A percentile compares a stretch with the other conserved stretches of the same genome.
phyloP scores from a whole-genome alignment of 2,888 invertebrate genomes.

The Phortica magna region DNA sequence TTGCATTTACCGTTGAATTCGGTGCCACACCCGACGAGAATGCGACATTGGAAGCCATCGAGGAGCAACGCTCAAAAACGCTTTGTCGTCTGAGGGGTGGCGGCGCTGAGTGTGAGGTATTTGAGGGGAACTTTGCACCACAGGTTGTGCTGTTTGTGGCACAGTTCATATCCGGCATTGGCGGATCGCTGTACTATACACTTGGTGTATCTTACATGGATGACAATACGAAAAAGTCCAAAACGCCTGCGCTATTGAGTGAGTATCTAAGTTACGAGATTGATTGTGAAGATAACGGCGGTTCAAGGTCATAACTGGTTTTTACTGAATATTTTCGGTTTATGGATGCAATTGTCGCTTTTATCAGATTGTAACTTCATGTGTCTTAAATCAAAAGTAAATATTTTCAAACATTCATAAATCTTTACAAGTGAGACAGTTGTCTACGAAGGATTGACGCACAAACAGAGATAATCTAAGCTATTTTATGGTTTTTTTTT shows the following conservation, averaged over 20 bases:
- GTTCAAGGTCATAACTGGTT: conserved; percentile 19
- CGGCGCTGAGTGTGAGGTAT: conserved; percentile 78
- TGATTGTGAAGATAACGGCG: background rate
- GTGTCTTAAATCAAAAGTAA: background rate
- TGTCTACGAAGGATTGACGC: background rate
- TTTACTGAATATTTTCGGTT: background rate
- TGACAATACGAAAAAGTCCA: conserved; percentile 86
- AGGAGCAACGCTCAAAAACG: conserved; percentile 80
- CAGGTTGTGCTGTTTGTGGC: conserved; percentile 83
- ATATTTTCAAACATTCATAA: conserved; percentile 23
- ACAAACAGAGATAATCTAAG: conserved; percentile 18
- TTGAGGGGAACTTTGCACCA: conserved; percentile 82
- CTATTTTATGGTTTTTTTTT: background rate
- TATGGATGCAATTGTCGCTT: background rate
- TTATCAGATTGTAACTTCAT: background rate
- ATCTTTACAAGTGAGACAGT: background rate
- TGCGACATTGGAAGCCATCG: conserved; percentile 77
- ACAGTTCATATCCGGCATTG: conserved; percentile 85
- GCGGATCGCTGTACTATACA: conserved; percentile 84
- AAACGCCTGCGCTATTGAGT: conserved; percentile 85
- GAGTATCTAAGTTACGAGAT: conserved; percentile 75
- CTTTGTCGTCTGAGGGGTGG: conserved; percentile 79
- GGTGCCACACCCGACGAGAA: conserved; percentile 78
- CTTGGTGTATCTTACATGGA: conserved; percentile 87
- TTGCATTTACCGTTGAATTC: conserved; percentile 82